Percentiles rank a stretch among this genome's conserved stretches.
Conservation (phyloP, 2,888 invertebrate species). For the Caenorhabditis drosophilae region DNA sequence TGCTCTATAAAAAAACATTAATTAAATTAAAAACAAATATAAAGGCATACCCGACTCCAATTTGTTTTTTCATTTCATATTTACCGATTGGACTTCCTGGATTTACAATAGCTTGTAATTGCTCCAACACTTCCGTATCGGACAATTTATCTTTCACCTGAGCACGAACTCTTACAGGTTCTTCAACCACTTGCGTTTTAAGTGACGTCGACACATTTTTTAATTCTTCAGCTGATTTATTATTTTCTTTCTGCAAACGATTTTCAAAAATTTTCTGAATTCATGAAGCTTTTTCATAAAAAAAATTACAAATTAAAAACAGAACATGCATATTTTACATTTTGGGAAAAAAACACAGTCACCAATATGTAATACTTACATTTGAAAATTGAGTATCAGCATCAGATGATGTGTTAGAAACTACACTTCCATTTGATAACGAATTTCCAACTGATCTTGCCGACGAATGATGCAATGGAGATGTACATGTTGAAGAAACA, state of each 20-base stretch:
- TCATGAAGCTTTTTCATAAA: too few species aligned
- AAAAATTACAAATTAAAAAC: slow-evolving; percentile 5
- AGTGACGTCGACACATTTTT: slow-evolving; percentile 8
- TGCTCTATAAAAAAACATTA: slow-evolving; percentile 48
- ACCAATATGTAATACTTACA: slow-evolving; percentile 36
- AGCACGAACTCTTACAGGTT: slow-evolving; percentile 47
- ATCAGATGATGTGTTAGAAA: slow-evolving; percentile 48
- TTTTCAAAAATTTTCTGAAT: background rate
- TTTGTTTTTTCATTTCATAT: slow-evolving; percentile 82
- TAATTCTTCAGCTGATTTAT: slow-evolving; percentile 20
- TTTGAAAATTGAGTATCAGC: slow-evolving; percentile 46
- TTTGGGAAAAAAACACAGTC: slow-evolving; percentile 1
- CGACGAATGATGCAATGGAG: slow-evolving; percentile 29
- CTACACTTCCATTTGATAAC: slow-evolving; percentile 50
- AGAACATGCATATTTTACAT: background rate
- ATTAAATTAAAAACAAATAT: slow-evolving; percentile 10
- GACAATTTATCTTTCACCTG: slow-evolving; percentile 49
- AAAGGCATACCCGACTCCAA: slow-evolving; percentile 84
- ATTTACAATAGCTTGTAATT: slow-evolving; percentile 53
- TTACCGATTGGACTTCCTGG: slow-evolving; percentile 81
- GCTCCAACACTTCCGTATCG: slow-evolving; percentile 53
- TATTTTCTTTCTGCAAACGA: slow-evolving; percentile 49
- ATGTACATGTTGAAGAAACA: slow-evolving; percentile 32
- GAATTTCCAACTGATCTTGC: slow-evolving; percentile 44
- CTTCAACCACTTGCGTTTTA: slow-evolving; percentile 2